phyloP scores from a whole-genome alignment of 2,888 invertebrate species.

The Tenthredo distinguenda region DNA sequence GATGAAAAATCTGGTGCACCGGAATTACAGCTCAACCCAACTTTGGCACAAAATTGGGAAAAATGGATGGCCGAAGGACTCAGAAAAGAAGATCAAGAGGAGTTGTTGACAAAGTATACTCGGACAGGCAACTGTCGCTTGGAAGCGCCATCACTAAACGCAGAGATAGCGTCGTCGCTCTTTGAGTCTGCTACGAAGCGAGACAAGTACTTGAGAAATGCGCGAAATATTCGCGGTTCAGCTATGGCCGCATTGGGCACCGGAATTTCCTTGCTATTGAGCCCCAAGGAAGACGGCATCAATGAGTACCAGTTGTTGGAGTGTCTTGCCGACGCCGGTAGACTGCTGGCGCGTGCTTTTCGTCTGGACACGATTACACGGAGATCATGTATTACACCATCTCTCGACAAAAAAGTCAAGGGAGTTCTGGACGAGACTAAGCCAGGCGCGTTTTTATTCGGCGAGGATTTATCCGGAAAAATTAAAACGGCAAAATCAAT shows the following conservation, averaged over 20 bases:
- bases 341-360: constrained; percentile 54
- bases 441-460: constrained; percentile 56
- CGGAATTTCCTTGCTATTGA: constrained; percentile 54
- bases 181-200: constrained; percentile 56
- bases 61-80: constrained; percentile 56
- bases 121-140: constrained; percentile 57
- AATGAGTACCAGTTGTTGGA: constrained; percentile 53
- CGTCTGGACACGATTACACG: constrained; percentile 55
- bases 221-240: constrained; percentile 57
- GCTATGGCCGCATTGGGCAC: constrained; percentile 57
- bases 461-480: constrained; percentile 56
- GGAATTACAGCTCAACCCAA: constrained; percentile 54
- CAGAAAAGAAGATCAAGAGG: constrained; percentile 55
- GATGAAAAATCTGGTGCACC: constrained; percentile 47
- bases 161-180: constrained; percentile 56
- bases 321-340: constrained; percentile 55
- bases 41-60: constrained; percentile 56
- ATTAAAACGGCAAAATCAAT: constrained; percentile 57
- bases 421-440: constrained; percentile 55
- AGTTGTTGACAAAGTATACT: constrained; percentile 55
- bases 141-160: constrained; percentile 57
- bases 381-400: constrained; percentile 58
- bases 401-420: constrained; percentile 55
- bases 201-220: constrained; percentile 57
- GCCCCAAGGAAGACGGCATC: constrained; percentile 47